A percentile compares a stretch with the other conserved stretches of the same genome.
phyloP scores from a whole-genome alignment of 2,888 invertebrate species.

The Hyposoter didymator region DNA sequence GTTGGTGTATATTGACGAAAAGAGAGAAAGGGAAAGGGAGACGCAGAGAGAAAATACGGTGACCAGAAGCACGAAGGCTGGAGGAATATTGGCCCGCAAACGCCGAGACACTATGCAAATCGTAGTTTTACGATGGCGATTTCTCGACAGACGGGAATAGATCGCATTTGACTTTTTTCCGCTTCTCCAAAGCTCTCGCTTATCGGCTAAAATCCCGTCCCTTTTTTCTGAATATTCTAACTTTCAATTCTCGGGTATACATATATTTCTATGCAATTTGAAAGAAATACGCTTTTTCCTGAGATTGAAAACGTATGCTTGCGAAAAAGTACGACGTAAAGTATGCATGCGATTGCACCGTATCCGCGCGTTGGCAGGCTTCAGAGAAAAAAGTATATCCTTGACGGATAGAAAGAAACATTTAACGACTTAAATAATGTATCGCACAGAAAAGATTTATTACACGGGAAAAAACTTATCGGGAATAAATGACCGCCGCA shows the following conservation, averaged over 20 bases:
- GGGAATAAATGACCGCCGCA: not conserved
- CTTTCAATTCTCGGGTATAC: constrained; percentile 16
- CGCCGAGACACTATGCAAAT: constrained; percentile 65
- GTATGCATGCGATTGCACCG: constrained; percentile 25
- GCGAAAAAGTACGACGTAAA: constrained; percentile 25
- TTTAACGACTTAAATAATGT: constrained; percentile 1
- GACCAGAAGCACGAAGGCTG: not conserved
- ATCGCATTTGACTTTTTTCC: constrained; percentile 64
- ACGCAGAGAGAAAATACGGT: constrained; percentile 12
- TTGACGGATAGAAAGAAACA: constrained; percentile 6
- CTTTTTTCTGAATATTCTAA: constrained; percentile 21
- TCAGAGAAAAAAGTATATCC: constrained; percentile 28
- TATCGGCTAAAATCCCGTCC: constrained; percentile 42
- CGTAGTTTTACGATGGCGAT: constrained; percentile 69
- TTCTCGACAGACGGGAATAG: constrained; percentile 65
- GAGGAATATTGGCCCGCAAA: constrained; percentile 9
- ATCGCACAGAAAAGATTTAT: not conserved
- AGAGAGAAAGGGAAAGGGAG: constrained; percentile 24
- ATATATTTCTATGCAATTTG: constrained; percentile 8
- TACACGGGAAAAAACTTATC: not conserved
- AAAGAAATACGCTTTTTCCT: constrained; percentile 56
- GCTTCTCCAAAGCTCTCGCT: constrained; percentile 56
- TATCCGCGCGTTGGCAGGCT: not conserved
- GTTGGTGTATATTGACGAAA: not conserved
- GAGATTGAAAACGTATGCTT: constrained; percentile 64